Conservation (phyloP, 1,140 invertebrate species). For the Cylas formicarius region DNA sequence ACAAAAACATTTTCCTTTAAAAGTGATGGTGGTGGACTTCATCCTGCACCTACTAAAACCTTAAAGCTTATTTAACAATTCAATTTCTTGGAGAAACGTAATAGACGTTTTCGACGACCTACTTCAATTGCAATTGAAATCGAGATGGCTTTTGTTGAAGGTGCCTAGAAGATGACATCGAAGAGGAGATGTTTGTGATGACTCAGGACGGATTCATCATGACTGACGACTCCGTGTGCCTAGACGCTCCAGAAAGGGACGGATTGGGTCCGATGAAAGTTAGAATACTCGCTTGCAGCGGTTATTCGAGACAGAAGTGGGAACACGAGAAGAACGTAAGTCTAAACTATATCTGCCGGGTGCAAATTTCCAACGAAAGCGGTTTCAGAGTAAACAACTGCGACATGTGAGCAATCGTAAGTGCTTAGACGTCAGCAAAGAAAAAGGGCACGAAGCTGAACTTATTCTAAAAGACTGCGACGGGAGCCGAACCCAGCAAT, state of each 20-base stretch:
- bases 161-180: conserved; percentile 45
- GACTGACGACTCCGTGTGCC: conserved; percentile 66
- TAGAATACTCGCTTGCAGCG: conserved; percentile 60
- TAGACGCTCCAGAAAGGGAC: conserved; percentile 56
- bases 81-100: too few species aligned
- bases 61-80: too few species aligned
- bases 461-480: conserved; percentile 48
- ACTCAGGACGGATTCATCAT: conserved; percentile 57
- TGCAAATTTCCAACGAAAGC: conserved; percentile 9
- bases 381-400: conserved; percentile 43
- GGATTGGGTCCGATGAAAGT: conserved; percentile 48
- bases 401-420: conserved; percentile 47
- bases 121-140: too few species aligned
- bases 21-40: too few species aligned
- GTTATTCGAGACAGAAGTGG: conserved; percentile 57
- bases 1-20: too few species aligned
- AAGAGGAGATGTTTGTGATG: conserved; percentile 70
- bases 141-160: too few species aligned
- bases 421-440: conserved; percentile 47
- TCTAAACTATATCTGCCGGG: neutral
- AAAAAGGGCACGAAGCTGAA: conserved; percentile 39
- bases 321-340: conserved; percentile 48
- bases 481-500: conserved; percentile 45
- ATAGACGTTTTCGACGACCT: too few species aligned
- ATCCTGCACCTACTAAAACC: too few species aligned